phyloP scores from a whole-genome alignment of 2,113 vertebrate genomes.

The Miniopterus natalensis region DNA sequence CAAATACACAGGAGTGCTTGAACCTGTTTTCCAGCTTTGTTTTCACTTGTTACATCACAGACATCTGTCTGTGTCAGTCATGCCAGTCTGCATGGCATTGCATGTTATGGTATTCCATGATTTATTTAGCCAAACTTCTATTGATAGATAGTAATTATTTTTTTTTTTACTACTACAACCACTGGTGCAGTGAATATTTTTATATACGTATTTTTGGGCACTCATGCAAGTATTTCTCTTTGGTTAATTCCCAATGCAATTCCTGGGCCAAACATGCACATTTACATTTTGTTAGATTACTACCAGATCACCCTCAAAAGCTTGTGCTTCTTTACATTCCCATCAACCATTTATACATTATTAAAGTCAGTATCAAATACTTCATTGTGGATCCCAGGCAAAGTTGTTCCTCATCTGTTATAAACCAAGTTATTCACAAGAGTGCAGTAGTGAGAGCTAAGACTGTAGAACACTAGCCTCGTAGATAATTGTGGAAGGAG shows the following conservation, averaged over 20 bases:
- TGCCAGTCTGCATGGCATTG: neutral
- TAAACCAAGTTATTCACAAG: neutral
- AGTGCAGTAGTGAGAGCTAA: neutral
- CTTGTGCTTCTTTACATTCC: neutral
- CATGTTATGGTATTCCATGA: neutral
- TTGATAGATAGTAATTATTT: neutral
- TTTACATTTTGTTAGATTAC: constrained; percentile 53
- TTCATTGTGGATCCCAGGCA: neutral
- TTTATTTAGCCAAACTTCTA: constrained; percentile 34
- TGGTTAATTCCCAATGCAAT: neutral
- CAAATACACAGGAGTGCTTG: neutral
- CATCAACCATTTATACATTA: neutral
- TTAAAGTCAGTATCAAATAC: neutral
- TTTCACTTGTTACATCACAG: neutral
- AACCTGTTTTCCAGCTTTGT: neutral
- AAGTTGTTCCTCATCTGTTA: neutral
- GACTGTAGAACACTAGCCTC: neutral
- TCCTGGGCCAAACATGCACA: neutral
- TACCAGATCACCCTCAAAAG: neutral
- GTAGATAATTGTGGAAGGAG: neutral
- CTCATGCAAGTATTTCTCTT: neutral
- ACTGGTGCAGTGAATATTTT: neutral
- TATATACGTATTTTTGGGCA: neutral
- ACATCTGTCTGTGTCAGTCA: neutral
- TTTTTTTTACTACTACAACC: neutral